phyloP scores from a whole-genome alignment of 2,797 vertebrate species.

The Lithobates pipiens region DNA sequence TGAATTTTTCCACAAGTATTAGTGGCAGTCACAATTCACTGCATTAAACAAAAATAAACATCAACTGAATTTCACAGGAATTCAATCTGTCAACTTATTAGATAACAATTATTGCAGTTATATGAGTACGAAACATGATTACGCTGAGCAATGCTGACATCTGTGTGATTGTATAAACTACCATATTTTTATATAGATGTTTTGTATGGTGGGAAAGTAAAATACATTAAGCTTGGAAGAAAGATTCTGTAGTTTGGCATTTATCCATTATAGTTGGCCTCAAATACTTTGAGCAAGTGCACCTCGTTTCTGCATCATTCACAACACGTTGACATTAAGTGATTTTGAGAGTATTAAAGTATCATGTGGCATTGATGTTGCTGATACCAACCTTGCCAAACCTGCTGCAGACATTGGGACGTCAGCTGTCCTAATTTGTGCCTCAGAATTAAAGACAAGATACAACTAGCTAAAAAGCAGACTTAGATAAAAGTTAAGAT shows the following conservation, averaged over 20 bases:
- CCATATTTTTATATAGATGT: constrained; percentile 12
- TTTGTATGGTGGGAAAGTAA: constrained; percentile 21
- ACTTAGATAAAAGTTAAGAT: constrained; percentile 19
- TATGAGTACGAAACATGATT: neutral
- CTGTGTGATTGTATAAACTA: neutral
- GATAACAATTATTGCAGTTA: neutral
- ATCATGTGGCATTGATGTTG: constrained; percentile 54
- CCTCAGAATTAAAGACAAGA: constrained; percentile 56
- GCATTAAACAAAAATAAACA: neutral
- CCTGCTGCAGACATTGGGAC: constrained; percentile 60
- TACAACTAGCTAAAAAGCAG: constrained; percentile 25
- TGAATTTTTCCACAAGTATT: too few relatives aligned
- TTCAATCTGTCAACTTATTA: neutral
- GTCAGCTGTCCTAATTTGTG: constrained; percentile 58
- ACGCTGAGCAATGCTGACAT: neutral
- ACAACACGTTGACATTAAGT: constrained; percentile 42
- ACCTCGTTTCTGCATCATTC: constrained; percentile 38
- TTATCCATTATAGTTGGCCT: constrained; percentile 24
- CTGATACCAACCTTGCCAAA: constrained; percentile 58
- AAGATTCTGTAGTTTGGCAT: constrained; percentile 31
- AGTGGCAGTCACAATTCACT: neutral
- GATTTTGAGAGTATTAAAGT: constrained; percentile 57
- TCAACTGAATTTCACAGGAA: neutral
- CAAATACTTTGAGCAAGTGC: constrained; percentile 26
- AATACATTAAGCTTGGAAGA: constrained; percentile 23